Evolutionary conservation across 2,888 invertebrate genomes (phyloP).

Genomic region (Nebria salina): DNA sequence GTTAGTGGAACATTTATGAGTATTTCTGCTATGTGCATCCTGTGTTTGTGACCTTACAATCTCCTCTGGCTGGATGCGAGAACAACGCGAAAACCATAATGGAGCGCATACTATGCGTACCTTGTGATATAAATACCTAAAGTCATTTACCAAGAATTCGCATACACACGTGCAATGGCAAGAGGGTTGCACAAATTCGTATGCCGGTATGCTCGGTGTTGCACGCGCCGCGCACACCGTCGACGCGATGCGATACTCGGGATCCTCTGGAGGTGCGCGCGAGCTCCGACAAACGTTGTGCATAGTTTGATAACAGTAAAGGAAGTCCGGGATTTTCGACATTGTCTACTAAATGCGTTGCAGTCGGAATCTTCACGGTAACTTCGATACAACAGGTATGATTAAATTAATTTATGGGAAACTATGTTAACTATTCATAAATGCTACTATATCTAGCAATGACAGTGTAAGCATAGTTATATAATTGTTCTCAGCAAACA

Average conservation of each 20-base stretch:
- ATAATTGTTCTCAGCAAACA: neutral
- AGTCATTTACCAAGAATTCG: conserved; percentile 43
- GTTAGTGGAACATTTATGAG: neutral
- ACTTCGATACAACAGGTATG: conserved; percentile 1
- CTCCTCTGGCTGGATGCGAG: neutral
- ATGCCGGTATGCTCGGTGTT: conserved; percentile 28
- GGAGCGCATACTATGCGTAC: conserved; percentile 40
- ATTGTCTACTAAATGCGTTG: neutral
- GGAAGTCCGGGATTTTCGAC: conserved; percentile 11
- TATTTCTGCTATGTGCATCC: neutral
- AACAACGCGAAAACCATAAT: conserved; percentile 28
- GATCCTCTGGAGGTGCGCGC: conserved; percentile 5
- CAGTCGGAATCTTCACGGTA: neutral
- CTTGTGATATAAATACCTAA: conserved; percentile 43
- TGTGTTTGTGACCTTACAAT: neutral
- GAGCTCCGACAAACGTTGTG: conserved; percentile 23
- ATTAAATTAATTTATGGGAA: neutral
- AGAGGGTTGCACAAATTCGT: conserved; percentile 29
- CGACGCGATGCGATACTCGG: neutral
- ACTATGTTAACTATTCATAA: neutral
- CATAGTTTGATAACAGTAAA: conserved; percentile 38
- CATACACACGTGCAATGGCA: conserved; percentile 28
- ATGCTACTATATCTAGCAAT: neutral
- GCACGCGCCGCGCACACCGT: neutral
- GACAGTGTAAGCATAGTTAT: neutral